These are phyloP conservation scores for Gymnothorax javanicus DNA, from an alignment of 2,797 vertebrate species.

Conservation along the genomic window DNA sequence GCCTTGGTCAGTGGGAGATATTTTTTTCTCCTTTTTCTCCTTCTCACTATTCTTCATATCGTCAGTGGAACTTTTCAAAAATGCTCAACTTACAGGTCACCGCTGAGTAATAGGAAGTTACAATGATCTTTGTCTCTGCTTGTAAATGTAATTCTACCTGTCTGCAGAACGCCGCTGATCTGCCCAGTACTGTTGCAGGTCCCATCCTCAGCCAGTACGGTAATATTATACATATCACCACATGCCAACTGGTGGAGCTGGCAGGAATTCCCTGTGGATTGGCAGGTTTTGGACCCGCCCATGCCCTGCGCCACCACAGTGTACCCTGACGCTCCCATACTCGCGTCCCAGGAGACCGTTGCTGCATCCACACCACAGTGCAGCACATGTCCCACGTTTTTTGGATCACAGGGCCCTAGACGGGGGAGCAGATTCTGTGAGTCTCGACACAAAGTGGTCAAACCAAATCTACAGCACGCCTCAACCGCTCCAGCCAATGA, in stretches of 20 bases:
- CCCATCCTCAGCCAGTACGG: slow-evolving; percentile 56
- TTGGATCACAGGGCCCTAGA: slow-evolving; percentile 64
- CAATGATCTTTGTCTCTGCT: neutral
- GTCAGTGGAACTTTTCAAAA: neutral
- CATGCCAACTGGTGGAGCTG: slow-evolving; percentile 61
- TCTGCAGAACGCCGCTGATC: slow-evolving; percentile 46
- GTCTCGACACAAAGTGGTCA: neutral
- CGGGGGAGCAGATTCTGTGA: neutral
- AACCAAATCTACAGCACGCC: neutral
- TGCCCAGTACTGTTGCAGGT: slow-evolving; percentile 64
- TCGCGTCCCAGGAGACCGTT: slow-evolving; percentile 61
- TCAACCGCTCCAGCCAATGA: neutral
- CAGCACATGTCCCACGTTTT: slow-evolving; percentile 55
- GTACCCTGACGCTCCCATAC: slow-evolving; percentile 54
- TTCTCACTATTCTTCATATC: neutral
- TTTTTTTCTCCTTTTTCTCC: too few species aligned
- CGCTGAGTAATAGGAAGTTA: neutral
- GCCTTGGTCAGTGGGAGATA: too few species aligned
- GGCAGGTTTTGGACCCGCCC: slow-evolving; percentile 49
- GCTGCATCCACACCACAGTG: slow-evolving; percentile 60
- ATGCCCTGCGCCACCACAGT: slow-evolving; percentile 48
- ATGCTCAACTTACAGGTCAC: neutral
- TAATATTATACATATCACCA: slow-evolving; percentile 64
- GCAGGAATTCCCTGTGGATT: slow-evolving; percentile 60
- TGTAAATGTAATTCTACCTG: slow-evolving; percentile 54